Conservation (phyloP, 2,888 invertebrate genomes). For the Cataglyphis livida region DNA sequence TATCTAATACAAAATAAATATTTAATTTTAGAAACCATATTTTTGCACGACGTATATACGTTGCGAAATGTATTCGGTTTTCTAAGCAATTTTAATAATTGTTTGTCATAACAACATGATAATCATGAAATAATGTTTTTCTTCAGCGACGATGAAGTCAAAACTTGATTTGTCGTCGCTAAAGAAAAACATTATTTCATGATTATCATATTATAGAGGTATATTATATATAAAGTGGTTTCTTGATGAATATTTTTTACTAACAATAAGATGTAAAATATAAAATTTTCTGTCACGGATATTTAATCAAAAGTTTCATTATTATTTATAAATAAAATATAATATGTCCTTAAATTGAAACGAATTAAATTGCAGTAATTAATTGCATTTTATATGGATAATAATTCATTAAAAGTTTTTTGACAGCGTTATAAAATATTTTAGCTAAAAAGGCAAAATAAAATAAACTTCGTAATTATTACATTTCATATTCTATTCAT, state of each 20-base stretch:
- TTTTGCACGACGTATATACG: not conserved
- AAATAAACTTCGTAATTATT: constrained; percentile 10
- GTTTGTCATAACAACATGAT: not conserved
- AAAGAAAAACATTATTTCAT: not conserved
- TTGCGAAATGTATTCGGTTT: not conserved
- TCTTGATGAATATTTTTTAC: not conserved
- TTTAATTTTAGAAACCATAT: not conserved
- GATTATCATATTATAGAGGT: no score
- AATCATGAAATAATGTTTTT: not conserved
- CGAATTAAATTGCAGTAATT: constrained; percentile 11
- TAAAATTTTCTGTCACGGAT: not conserved
- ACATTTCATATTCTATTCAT: not conserved
- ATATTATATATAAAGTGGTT: not conserved
- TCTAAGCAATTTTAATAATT: not conserved
- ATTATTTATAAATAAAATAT: not conserved
- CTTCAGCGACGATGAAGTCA: not conserved
- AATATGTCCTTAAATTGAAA: not conserved
- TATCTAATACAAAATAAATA: not conserved
- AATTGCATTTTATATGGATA: not conserved
- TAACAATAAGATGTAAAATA: not conserved
- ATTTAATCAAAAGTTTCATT: constrained; percentile 21
- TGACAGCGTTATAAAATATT: not conserved
- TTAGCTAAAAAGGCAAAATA: constrained; percentile 1
- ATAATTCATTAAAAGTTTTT: not conserved
- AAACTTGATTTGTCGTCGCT: not conserved